Conservation (phyloP, 1,140 invertebrate genomes). For the Ladona fulva region DNA sequence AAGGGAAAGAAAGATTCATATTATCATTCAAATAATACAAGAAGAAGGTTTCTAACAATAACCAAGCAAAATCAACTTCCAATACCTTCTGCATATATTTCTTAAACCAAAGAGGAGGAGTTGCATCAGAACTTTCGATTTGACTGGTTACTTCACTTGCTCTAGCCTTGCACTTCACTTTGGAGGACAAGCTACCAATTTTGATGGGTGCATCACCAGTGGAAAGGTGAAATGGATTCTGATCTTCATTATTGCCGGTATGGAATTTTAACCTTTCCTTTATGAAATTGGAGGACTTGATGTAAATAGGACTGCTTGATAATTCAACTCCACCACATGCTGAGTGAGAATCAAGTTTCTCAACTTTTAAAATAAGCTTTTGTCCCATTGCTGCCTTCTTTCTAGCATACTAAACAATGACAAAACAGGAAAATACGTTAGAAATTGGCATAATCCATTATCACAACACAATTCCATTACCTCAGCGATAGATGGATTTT, state of each 20-base stretch:
- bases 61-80: not conserved
- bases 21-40: too few species aligned
- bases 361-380: slow-evolving; percentile 12
- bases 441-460: too few species aligned
- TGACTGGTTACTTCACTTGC: not conserved
- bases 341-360: not conserved
- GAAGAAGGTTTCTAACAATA: too few species aligned
- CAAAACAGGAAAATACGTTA: not conserved
- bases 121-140: not conserved
- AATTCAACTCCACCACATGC: not conserved
- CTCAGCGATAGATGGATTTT: too few species aligned
- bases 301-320: not conserved
- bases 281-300: not conserved
- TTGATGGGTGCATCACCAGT: not conserved
- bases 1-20: not conserved
- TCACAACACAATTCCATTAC: too few species aligned
- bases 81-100: slow-evolving; percentile 30
- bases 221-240: not conserved
- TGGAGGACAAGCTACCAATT: not conserved
- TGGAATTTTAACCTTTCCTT: not conserved
- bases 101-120: slow-evolving; percentile 33
- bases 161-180: not conserved
- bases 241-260: not conserved
- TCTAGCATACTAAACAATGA: slow-evolving; percentile 11
- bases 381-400: not conserved